A percentile compares a stretch with the other conserved stretches of the same genome.
These are phyloP conservation scores for Calosoma granatense DNA, from an alignment of 1,140 invertebrate genomes.

Conservation along the genomic window DNA sequence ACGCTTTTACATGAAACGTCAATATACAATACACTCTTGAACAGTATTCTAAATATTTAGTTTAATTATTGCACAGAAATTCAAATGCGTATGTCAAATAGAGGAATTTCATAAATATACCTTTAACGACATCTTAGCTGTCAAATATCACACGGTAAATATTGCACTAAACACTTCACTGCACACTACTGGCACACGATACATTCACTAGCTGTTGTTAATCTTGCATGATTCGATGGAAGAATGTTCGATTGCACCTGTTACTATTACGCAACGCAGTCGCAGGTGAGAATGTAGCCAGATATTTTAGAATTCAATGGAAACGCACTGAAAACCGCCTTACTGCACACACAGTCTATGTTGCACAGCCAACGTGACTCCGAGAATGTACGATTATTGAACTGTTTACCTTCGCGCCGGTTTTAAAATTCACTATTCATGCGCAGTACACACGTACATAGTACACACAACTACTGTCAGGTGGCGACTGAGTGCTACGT, in stretches of 20 bases:
- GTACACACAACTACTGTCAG: no score
- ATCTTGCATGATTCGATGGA: neutral
- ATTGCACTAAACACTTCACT: neutral
- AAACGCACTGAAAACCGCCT: neutral
- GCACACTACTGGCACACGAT: neutral
- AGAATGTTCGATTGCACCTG: neutral
- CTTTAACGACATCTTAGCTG: neutral
- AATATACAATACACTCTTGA: no score
- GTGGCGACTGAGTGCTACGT: neutral
- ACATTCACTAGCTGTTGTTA: neutral
- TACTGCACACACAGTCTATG: no score
- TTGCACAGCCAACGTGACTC: neutral
- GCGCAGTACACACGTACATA: neutral
- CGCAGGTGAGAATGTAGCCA: neutral
- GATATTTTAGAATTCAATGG: neutral
- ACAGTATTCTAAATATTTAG: no score
- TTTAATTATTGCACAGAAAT: no score
- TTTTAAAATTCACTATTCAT: neutral
- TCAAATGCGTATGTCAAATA: neutral
- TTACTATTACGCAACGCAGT: neutral
- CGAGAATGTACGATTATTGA: conserved; percentile 5
- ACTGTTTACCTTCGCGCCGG: conserved; percentile 4
- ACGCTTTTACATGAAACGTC: no score
- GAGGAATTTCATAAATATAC: neutral
- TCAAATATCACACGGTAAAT: neutral